Evolutionary conservation across 2,888 invertebrate genomes (phyloP).

Genomic region (Pseudococcus longispinus): DNA sequence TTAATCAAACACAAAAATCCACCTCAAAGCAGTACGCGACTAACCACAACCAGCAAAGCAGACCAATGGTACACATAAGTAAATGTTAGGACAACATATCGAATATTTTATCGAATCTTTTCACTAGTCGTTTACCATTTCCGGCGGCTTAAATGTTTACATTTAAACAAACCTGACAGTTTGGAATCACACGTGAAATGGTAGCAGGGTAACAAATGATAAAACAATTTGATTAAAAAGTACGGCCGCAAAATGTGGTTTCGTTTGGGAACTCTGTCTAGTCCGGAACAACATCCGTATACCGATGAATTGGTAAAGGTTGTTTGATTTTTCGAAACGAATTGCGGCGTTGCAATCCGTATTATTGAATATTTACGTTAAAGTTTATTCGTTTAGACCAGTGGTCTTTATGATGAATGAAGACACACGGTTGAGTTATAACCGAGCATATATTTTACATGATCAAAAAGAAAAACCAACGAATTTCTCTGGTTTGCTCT

Average conservation of each 20-base stretch:
- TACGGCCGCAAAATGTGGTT: conserved; percentile 13
- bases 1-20: conserved; percentile 15
- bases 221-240: conserved; percentile 44
- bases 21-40: neutral
- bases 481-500: neutral
- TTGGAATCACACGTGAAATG: neutral
- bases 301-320: conserved; percentile 26
- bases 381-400: neutral
- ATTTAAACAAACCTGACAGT: conserved; percentile 28
- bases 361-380: conserved; percentile 28
- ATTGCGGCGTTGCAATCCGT: neutral
- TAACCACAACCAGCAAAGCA: neutral
- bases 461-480: neutral
- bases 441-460: neutral
- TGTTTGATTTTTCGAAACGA: conserved; percentile 25
- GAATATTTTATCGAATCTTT: conserved; percentile 21
- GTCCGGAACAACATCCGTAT: too few relatives aligned
- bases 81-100: conserved; percentile 12
- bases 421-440: neutral
- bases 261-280: neutral
- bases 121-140: conserved; percentile 3
- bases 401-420: conserved; percentile 20
- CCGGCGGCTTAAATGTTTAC: neutral
- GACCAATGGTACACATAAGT: neutral
- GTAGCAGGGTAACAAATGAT: conserved; percentile 28